Percentiles rank a stretch among this genome's conserved stretches.
Conservation (phyloP, 23 tunicate species). For the Ciona savignyi region DNA sequence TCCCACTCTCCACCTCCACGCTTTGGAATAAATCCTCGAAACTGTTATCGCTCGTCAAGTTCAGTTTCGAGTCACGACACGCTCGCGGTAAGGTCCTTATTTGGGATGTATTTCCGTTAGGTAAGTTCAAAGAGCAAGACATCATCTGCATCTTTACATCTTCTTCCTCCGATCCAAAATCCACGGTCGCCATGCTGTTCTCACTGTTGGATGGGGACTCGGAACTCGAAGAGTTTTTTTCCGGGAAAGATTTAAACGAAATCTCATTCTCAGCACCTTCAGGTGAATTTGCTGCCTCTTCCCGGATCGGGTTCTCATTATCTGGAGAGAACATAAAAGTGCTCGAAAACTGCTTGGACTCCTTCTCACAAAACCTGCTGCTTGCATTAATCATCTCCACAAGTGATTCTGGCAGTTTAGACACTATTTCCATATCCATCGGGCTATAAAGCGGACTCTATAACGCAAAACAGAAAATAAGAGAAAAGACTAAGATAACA, state of each 20-base stretch:
- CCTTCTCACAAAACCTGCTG: not conserved
- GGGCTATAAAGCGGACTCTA: too few relatives aligned
- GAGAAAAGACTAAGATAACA: too few relatives aligned
- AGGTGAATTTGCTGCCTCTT: not conserved
- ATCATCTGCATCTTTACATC: not conserved
- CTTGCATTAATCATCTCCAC: not conserved
- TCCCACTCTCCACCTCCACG: not conserved
- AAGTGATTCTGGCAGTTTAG: not conserved
- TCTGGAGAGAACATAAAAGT: not conserved
- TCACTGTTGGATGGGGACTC: slow-evolving; percentile 1
- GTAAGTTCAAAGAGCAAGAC: not conserved
- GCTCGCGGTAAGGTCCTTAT: slow-evolving; percentile 11
- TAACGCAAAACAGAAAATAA: too few relatives aligned
- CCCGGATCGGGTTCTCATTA: not conserved
- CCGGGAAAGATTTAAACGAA: not conserved
- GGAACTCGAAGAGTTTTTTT: not conserved
- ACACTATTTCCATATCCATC: not conserved
- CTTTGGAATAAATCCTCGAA: slow-evolving; percentile 21
- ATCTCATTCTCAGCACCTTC: not conserved
- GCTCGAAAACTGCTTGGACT: not conserved
- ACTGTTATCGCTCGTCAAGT: not conserved
- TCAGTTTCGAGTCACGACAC: slow-evolving; percentile 7
- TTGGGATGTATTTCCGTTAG: not conserved
- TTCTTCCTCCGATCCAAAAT: slow-evolving; percentile 6
- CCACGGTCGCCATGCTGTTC: slow-evolving; percentile 19